These are phyloP conservation scores for Lithobius niger DNA, from an alignment of 1,140 invertebrate species.

Conservation along the genomic window DNA sequence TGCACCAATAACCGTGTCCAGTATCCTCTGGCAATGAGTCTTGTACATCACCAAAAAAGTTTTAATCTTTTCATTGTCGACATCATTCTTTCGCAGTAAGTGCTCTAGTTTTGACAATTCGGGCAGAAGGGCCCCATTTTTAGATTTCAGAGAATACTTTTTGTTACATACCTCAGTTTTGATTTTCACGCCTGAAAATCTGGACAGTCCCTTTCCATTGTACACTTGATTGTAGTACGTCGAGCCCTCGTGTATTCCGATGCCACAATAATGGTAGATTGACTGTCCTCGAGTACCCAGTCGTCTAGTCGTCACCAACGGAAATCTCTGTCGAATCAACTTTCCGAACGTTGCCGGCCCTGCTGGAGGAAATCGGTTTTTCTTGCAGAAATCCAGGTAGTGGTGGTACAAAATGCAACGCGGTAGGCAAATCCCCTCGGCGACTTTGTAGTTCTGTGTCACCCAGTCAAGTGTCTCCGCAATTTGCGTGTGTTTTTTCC, in stretches of 20 bases:
- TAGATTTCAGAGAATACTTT: slow-evolving; percentile 30
- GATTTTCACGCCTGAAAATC: slow-evolving; percentile 9
- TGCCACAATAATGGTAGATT: slow-evolving; percentile 44
- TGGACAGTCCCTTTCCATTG: slow-evolving; percentile 31
- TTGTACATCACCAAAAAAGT: slow-evolving; percentile 43
- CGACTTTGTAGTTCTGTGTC: slow-evolving; percentile 38
- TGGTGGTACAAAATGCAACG: slow-evolving; percentile 40
- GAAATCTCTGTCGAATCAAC: slow-evolving; percentile 44
- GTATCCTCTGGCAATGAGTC: slow-evolving; percentile 39
- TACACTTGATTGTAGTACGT: slow-evolving; percentile 38
- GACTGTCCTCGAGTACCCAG: slow-evolving; percentile 43
- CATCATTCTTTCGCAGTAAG: slow-evolving; percentile 31
- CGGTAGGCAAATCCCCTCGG: slow-evolving; percentile 43
- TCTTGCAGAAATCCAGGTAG: slow-evolving; percentile 41
- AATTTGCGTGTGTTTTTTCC: too few relatives aligned
- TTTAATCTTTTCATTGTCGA: slow-evolving; percentile 32
- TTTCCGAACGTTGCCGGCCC: slow-evolving; percentile 46
- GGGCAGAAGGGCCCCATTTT: slow-evolving; percentile 35
- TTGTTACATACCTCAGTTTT: slow-evolving; percentile 9
- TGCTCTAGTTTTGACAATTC: slow-evolving; percentile 38
- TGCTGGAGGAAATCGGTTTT: slow-evolving; percentile 36
- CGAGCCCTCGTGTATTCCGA: slow-evolving; percentile 36
- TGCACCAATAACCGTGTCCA: slow-evolving; percentile 38
- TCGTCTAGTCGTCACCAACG: slow-evolving; percentile 38
- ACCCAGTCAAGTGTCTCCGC: too few relatives aligned